Evolutionary conservation across 2,888 invertebrate genomes (phyloP), one percentile per base, ranked within the genome.

Genomic region (Unio delphinus): DNA sequence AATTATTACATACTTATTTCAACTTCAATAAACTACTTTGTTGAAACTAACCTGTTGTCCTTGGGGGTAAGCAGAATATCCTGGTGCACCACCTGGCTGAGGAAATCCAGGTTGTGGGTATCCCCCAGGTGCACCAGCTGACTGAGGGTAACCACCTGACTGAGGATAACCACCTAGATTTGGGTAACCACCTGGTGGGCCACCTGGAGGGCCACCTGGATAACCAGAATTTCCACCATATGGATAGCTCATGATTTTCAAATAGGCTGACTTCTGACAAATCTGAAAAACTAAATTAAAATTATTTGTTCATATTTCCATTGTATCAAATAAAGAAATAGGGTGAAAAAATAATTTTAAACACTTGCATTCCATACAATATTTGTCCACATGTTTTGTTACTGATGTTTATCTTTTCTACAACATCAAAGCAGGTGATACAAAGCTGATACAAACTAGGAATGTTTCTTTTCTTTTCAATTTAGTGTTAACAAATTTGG

Each of bases 131-230:
- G 68, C 68, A 28, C 79, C 79, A 55, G 79, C 80, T 28, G 75
- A 75, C 66, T 79, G 81, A 30, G 81, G 81, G 65, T 82, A 83
- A 6, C 83, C 79, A 6, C 74, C 78, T 26, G 70, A 74, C 63
- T 73, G 69, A 26, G 74, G 78, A 61, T 74, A 76, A 30, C 76
- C 76, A 26, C 78, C 78, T 26, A 68, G 67, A 54, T 68, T 67
- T 3, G 67, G n/a, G 55, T 11, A 65, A n/a, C 70, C 72, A 64
- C 69, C 63, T 54, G 73, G 73, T 26, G 62, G 65, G 23, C 60
- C 23, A 23, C 63, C 63, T 54, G 73, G 73, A 34, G 62, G 65
- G 23, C 60, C 23, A 23, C 63, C 63, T 54, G 63, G 63, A 55
- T 45, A 63, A n/a, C 63, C 63, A 63, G 63, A 55, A 28, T 63